Evolutionary conservation across 2,113 vertebrate species (phyloP).

Genomic region (Heterotis niloticus): DNA sequence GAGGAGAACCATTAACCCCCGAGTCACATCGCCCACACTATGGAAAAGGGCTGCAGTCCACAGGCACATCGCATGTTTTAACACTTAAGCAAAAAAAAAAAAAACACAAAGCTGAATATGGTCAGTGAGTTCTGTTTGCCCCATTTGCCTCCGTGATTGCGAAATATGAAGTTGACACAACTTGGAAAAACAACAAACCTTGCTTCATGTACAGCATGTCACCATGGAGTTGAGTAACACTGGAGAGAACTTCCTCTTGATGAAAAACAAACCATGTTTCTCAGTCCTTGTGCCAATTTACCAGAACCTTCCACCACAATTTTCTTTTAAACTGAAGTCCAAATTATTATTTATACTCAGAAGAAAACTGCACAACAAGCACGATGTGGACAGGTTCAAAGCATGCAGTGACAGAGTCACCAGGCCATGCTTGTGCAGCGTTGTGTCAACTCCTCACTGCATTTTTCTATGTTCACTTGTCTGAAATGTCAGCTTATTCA

Average conservation of each 20-base stretch:
- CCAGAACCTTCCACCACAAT: not conserved
- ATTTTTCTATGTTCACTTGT: not conserved
- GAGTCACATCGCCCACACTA: not conserved
- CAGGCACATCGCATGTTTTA: not conserved
- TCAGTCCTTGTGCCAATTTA: not conserved
- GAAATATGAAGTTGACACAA: not conserved
- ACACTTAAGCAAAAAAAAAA: not conserved
- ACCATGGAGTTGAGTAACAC: not conserved
- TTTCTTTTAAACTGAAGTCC: not conserved
- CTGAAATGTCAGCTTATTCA: no score
- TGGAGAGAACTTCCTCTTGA: not conserved
- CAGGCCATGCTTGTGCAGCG: not conserved
- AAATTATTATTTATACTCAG: not conserved
- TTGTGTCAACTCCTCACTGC: not conserved
- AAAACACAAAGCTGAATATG: not conserved
- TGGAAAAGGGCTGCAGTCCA: not conserved
- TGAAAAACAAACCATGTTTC: not conserved
- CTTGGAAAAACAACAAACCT: not conserved
- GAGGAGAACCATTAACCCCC: not conserved
- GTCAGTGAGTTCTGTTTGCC: not conserved
- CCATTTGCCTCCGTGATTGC: not conserved
- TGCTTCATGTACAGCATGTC: not conserved
- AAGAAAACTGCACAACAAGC: not conserved
- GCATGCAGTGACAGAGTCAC: not conserved
- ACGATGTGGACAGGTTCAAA: not conserved